phyloP scores from a whole-genome alignment of 2,797 vertebrate species.

The Rhynchotus rufescens region DNA sequence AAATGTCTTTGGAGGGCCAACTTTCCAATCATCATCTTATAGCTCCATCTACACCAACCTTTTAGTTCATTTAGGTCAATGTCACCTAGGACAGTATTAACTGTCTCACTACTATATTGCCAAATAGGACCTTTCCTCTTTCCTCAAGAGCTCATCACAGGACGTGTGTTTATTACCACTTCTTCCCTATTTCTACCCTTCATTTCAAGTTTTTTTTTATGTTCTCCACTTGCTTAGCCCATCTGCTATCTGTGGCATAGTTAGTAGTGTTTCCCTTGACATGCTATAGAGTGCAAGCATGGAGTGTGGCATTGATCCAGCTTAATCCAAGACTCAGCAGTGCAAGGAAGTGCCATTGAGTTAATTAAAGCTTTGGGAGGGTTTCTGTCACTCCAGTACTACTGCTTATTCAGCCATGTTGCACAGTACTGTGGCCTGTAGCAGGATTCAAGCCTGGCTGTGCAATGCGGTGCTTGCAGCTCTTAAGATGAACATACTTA shows the following conservation, averaged over 20 bases:
- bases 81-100: not conserved
- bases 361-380: not conserved
- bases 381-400: not conserved
- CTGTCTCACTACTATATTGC: not conserved
- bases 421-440: not conserved
- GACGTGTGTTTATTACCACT: not conserved
- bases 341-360: fast-evolving
- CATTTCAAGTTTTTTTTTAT: fast-evolving
- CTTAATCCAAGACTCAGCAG: not conserved
- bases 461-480: not conserved
- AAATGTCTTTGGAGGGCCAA: not conserved
- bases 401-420: not conserved
- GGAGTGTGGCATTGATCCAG: fast-evolving
- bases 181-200: not conserved
- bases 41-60: not conserved
- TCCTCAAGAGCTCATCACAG: not conserved
- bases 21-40: not conserved
- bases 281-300: fast-evolving
- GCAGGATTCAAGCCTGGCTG: not conserved
- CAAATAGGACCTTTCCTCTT: not conserved
- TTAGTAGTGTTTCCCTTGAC: fast-evolving
- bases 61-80: not conserved
- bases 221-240: fast-evolving
- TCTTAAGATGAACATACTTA: not conserved
- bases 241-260: fast-evolving